A percentile compares a stretch with the other conserved stretches of the same genome.
These are phyloP conservation scores for Bubo scandiacus DNA, from an alignment of 2,113 vertebrate genomes.

Conservation along the genomic window DNA sequence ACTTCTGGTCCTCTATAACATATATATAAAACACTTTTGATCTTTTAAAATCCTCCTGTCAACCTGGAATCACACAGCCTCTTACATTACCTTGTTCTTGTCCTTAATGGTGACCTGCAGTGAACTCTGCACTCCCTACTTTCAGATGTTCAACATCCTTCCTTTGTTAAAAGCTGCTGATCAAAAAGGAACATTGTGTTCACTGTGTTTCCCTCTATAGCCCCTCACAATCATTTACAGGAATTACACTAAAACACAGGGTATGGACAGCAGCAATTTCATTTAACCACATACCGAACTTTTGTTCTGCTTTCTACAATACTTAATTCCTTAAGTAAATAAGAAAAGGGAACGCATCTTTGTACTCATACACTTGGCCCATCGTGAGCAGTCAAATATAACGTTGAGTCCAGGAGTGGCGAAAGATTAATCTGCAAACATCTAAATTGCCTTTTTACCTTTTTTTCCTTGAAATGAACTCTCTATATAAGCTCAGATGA, in stretches of 20 bases:
- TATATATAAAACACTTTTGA: constrained; percentile 26
- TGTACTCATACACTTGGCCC: not conserved
- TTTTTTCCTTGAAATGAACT: not conserved
- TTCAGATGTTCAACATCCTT: constrained; percentile 23
- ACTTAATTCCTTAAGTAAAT: constrained; percentile 29
- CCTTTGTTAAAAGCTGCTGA: constrained; percentile 55
- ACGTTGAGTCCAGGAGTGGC: not conserved
- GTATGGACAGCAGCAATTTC: constrained; percentile 16
- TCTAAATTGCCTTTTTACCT: constrained; percentile 13
- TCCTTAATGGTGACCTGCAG: constrained; percentile 34
- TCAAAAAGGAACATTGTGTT: constrained; percentile 58
- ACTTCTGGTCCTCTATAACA: constrained; percentile 33
- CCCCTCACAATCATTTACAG: constrained; percentile 38
- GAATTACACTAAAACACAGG: constrained; percentile 62
- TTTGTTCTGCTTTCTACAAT: constrained; percentile 20
- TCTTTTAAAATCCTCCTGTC: constrained; percentile 55
- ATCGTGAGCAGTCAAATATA: not conserved
- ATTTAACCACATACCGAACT: not conserved
- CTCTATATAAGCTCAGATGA: not conserved
- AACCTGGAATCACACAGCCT: constrained; percentile 22
- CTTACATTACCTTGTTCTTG: constrained; percentile 51
- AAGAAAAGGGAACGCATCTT: not conserved
- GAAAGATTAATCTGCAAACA: not conserved
- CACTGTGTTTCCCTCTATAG: constrained; percentile 6
- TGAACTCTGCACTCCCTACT: constrained; percentile 42